phyloP scores from a whole-genome alignment of 2,888 invertebrate genomes.

The Trachelus troglodyta region DNA sequence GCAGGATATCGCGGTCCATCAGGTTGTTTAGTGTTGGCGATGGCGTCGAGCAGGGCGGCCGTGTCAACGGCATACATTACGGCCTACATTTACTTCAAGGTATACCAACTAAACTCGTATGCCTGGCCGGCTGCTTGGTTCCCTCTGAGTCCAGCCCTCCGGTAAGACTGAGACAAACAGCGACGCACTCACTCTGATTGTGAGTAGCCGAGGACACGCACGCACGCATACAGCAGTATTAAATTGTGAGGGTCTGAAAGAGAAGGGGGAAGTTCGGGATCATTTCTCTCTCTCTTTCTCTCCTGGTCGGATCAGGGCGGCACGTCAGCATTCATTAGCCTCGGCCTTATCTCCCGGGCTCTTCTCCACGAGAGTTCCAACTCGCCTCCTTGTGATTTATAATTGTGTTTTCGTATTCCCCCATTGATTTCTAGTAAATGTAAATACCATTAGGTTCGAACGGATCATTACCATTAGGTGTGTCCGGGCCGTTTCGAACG shows the following conservation, averaged over 20 bases:
- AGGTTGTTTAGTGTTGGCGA: constrained; percentile 61
- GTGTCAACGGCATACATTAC: constrained; percentile 60
- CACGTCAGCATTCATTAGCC: constrained; percentile 55
- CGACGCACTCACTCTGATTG: neutral
- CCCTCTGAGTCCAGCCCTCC: neutral
- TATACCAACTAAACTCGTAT: constrained; percentile 33
- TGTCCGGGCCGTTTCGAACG: constrained; percentile 23
- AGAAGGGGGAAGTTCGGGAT: neutral
- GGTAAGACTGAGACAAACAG: neutral
- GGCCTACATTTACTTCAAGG: constrained; percentile 51
- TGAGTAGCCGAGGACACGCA: constrained; percentile 4
- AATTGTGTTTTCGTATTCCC: constrained; percentile 27
- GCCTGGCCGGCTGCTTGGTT: neutral
- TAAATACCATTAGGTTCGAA: constrained; percentile 43
- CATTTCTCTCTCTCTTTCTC: constrained; percentile 16
- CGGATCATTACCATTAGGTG: constrained; percentile 45
- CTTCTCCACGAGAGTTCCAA: constrained; percentile 12
- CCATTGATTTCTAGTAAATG: constrained; percentile 50
- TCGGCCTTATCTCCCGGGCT: constrained; percentile 44
- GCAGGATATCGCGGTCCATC: constrained; percentile 60
- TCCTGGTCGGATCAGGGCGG: constrained; percentile 40
- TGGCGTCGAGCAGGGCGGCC: constrained; percentile 59
- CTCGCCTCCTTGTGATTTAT: constrained; percentile 20
- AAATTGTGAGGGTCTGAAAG: neutral
- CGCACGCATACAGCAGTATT: constrained; percentile 2